A percentile compares a stretch with the other conserved stretches of the same genome.
phyloP scores from a whole-genome alignment of 2,888 invertebrate genomes.

The Mesorhabditis spiculigera region DNA sequence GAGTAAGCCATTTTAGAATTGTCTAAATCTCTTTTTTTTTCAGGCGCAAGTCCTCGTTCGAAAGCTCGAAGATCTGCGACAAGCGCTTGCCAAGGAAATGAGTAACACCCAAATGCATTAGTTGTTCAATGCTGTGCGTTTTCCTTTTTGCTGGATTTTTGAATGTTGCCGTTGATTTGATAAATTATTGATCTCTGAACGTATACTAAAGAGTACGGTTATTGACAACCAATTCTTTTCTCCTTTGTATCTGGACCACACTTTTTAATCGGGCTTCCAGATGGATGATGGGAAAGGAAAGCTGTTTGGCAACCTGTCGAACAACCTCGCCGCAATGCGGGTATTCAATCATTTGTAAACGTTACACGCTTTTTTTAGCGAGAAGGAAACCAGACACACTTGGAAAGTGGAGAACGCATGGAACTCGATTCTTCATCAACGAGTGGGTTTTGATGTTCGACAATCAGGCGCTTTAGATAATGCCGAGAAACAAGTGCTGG shows the following conservation, averaged over 20 bases:
- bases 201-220: no score
- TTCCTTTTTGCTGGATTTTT: not conserved
- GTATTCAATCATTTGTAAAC: not conserved
- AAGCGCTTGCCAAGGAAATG: conserved; percentile 1
- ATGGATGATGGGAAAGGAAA: conserved; percentile 1
- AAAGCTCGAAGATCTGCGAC: not conserved
- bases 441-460: not conserved
- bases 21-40: not conserved
- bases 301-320: not conserved
- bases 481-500: conserved; percentile 67
- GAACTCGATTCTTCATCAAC: not conserved
- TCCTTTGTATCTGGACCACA: not conserved
- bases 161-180: not conserved
- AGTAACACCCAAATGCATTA: not conserved
- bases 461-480: not conserved
- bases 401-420: not conserved
- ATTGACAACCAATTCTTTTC: not conserved
- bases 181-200: not conserved
- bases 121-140: not conserved
- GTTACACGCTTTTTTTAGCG: not conserved
- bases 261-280: not conserved
- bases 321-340: not conserved
- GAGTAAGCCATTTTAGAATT: conserved; percentile 65
- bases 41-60: not conserved
- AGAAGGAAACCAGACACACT: not conserved